phyloP scores from a whole-genome alignment of 2,888 invertebrate genomes.

The Drosophila heteroneura region DNA sequence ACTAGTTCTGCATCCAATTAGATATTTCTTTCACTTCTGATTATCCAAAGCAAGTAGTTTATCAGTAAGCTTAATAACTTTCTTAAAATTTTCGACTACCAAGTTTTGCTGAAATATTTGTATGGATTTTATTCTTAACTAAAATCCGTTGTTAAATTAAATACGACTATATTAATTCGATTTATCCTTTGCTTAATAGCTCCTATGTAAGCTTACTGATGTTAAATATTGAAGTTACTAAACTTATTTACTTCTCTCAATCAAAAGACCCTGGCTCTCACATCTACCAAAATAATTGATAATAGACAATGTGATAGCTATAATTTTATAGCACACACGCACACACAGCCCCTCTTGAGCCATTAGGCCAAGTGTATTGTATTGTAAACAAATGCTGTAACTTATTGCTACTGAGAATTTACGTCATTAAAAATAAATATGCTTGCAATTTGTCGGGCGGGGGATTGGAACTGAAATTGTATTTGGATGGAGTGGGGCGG shows the following conservation, averaged over 20 bases:
- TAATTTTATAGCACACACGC: conserved; percentile 17
- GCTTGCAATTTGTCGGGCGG: conserved; percentile 52
- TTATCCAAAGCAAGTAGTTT: neutral
- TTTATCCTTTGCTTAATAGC: neutral
- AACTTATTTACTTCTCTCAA: conserved; percentile 7
- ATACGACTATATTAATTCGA: too few relatives aligned
- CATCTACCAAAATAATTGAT: conserved; percentile 40
- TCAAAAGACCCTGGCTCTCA: neutral
- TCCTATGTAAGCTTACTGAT: neutral
- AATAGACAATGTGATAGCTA: conserved; percentile 22
- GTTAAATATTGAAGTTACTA: neutral
- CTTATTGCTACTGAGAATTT: conserved; percentile 69
- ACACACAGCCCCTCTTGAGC: conserved; percentile 13
- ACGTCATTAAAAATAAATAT: conserved; percentile 80
- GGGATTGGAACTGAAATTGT: conserved; percentile 33
- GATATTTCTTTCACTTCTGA: neutral
- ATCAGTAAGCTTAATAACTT: neutral
- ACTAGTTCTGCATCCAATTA: neutral
- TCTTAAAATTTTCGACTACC: neutral
- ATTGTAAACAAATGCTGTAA: conserved; percentile 56
- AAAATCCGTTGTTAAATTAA: too few relatives aligned
- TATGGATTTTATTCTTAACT: neutral
- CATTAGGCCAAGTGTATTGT: conserved; percentile 50
- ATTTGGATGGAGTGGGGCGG: conserved; percentile 29
- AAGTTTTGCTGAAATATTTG: neutral